Evolutionary conservation across 2,113 vertebrate species (phyloP), one percentile per base, ranked within the genome.

Genomic region (Tringa solitaria): DNA sequence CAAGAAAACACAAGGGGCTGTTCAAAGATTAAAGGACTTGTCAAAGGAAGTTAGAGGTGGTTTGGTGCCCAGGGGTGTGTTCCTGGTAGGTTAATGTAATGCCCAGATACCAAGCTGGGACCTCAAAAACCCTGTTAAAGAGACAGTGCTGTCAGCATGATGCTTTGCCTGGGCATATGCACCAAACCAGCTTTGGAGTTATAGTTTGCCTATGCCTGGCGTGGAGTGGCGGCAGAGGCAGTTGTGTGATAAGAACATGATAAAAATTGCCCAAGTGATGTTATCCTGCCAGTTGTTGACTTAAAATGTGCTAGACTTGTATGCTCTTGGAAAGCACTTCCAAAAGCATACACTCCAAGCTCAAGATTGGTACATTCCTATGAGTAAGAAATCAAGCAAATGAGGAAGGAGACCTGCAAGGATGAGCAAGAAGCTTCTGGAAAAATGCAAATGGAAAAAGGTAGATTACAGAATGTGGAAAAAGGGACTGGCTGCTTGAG

Each of bases 81-180:
- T 68, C 8, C 27, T 45, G 9, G 16, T 48, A 43, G 48, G 12
- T 77, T 48, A 39, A 61, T 33, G 39, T 22, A 90, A 51, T 14
- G 61, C 53, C 51, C 82, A 26, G 85, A 8, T 57, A 87, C 41
- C 37, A 18, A 75, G 28, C 60, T 51, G 53, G 51, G 43, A n/a
- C 39, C 12, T 19, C 48, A 24, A 6, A 64, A 82, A 43, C 8
- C 5, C 65, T 24, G 5, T 83, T 51, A 28, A 2, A 54, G 74
- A 45, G 46, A 28, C 17, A 54, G 32, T 0, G 3, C 32, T 84
- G 26, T 24, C 20, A 14, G 22, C 0, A 0, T 10, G 19, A 12
- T 41, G 77, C 51, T 68, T 70, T 6, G 51, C 24, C 32, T 3
- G 1, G 20, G 10, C 2, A 1, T 2, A 4, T 4, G 28, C 28